Base-by-base conservation (phyloP, 2,888 invertebrate species). In the Tenthredo scrophulariae region DNA sequence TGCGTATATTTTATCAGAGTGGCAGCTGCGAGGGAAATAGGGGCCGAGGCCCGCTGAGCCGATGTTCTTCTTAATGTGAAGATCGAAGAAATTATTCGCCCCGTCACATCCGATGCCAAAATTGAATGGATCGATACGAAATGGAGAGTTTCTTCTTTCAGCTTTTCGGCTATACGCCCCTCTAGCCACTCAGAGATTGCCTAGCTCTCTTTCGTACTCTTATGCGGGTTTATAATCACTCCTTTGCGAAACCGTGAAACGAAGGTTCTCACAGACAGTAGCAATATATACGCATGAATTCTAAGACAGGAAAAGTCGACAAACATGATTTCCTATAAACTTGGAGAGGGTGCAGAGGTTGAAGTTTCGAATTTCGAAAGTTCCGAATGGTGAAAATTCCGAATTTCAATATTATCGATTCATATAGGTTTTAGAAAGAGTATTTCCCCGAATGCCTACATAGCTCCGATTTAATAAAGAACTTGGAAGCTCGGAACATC, bases 41-140 rank as follows among this genome's bases (percentile, higher is more conserved):
- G 72, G 37, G 6, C 18, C 5, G 9, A 37, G 65, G 13, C 72
- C 40, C 9, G 43, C n/a, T 18, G 43, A 37, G 74, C 46, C 46
- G 75, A 15, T 58, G 6, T 62, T 58, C 62, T 62, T 37, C 80
- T 37, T 40, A 40, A 80, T 80, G 58, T 13, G 80, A 62, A 80
- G 80, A 80, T 80, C 80, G 80, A 62, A 80, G 58, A 80, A 80
- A 80, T 80, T 62, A 37, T 58, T 62, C 37, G 80, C 80, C 80
- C 37, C 62, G 62, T 62, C 80, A 80, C 62, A 62, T 80, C 80
- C 80, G 80, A 80, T 80, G 40, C 80, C 80, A 80, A 80, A 80
- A 62, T 40, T 80, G 80, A 80, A 50, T 62, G 80, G 80, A 62
- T 80, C 80, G 80, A 80, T 80, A 62, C 37, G 58, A 37, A 40